Conservation (phyloP, 2,113 vertebrate species). For the Sinocyclocheilus anshuiensis region DNA sequence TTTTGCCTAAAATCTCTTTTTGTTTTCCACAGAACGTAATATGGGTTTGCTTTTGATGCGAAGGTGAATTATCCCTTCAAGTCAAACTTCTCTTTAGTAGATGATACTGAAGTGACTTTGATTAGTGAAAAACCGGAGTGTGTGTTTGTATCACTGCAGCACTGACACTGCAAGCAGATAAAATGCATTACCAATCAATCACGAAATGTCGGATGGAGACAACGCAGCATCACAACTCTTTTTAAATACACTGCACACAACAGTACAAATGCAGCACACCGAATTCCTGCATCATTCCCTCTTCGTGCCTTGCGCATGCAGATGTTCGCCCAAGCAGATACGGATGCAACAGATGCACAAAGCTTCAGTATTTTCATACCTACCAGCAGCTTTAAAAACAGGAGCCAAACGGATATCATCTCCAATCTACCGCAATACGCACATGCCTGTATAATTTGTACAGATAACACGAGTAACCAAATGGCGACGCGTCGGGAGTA, state of each 20-base stretch:
- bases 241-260: background rate
- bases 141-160: background rate
- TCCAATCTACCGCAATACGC: constrained; percentile 55
- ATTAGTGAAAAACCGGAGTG: background rate
- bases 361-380: constrained; percentile 45
- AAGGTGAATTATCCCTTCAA: background rate
- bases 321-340: background rate
- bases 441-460: constrained; percentile 54
- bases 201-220: background rate
- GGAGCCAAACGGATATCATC: constrained; percentile 66
- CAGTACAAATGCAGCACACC: constrained; percentile 20
- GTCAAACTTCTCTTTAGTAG: background rate
- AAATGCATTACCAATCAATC: background rate
- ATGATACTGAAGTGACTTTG: background rate
- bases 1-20: background rate
- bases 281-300: constrained; percentile 8
- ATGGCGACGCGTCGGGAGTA: constrained; percentile 58
- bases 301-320: constrained; percentile 32
- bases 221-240: constrained; percentile 2
- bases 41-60: background rate
- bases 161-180: background rate
- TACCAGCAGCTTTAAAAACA: constrained; percentile 64
- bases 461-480: constrained; percentile 53
- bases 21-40: background rate
- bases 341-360: constrained; percentile 43